phyloP scores from a whole-genome alignment of 2,113 vertebrate species.

The Trochalopteron elliotii region DNA sequence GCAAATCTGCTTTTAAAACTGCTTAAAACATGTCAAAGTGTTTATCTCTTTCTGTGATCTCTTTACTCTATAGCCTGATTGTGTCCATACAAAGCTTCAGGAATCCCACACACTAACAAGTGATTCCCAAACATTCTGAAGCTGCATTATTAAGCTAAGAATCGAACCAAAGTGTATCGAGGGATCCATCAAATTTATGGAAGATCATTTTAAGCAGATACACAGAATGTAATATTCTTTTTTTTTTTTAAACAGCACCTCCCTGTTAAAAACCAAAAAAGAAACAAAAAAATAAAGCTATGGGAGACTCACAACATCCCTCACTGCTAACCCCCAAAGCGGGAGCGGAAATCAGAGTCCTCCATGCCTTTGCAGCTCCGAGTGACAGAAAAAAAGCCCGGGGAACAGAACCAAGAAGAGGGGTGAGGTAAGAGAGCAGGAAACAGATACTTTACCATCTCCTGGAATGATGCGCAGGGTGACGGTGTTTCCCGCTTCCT shows the following conservation, averaged over 20 bases:
- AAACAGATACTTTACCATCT: slow-evolving; percentile 88
- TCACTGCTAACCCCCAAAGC: not conserved
- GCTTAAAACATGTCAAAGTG: slow-evolving; percentile 29
- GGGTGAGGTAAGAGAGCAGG: not conserved
- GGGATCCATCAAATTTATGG: not conserved
- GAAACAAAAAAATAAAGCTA: not conserved
- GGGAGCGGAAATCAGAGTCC: not conserved
- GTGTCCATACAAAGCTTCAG: not conserved
- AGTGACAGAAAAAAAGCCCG: not conserved
- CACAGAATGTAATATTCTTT: fast-evolving
- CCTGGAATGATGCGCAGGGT: slow-evolving; percentile 98
- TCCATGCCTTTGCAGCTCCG: not conserved
- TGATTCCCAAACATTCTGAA: not conserved
- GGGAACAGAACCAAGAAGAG: not conserved
- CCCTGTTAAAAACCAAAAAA: not conserved
- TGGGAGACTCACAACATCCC: not conserved
- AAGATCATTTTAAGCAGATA: not conserved
- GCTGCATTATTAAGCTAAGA: not conserved
- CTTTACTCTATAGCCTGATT: not conserved
- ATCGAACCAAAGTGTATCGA: not conserved
- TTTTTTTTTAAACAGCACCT: not conserved
- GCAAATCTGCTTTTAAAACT: slow-evolving; percentile 37
- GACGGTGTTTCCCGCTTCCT: slow-evolving; percentile 98
- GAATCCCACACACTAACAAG: not conserved
- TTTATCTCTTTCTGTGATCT: slow-evolving; percentile 41